Conservation (phyloP, 2,888 invertebrate genomes). For the Dicyrtomina minuta region DNA sequence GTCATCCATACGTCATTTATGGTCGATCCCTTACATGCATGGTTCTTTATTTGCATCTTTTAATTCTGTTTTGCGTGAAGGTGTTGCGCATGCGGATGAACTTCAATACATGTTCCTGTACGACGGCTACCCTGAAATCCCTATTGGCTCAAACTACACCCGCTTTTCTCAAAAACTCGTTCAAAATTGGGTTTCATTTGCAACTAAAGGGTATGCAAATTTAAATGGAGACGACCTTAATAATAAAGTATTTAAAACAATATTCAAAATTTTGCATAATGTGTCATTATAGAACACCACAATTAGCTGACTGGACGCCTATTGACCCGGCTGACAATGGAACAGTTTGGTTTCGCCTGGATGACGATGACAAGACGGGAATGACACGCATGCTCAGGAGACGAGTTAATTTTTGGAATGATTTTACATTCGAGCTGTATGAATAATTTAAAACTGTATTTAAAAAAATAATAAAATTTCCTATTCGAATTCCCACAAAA, state of each 20-base stretch:
- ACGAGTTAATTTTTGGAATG: conserved; percentile 17
- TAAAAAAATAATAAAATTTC: not conserved
- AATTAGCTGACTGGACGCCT: not conserved
- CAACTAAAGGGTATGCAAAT: conserved; percentile 14
- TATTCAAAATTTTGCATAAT: not conserved
- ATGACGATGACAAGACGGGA: conserved; percentile 13
- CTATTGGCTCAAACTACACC: conserved; percentile 7
- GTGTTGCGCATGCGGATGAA: conserved; percentile 26
- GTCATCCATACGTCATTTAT: no score
- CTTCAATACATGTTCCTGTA: conserved; percentile 31
- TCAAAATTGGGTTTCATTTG: conserved; percentile 27
- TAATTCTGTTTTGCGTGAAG: not conserved
- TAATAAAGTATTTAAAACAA: not conserved
- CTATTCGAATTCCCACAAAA: no score
- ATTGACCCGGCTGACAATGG: conserved; percentile 17
- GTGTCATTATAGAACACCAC: conserved; percentile 5
- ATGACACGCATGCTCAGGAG: not conserved
- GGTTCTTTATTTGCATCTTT: no score
- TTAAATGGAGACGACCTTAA: not conserved
- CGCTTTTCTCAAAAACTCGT: conserved; percentile 23
- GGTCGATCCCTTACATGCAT: no score
- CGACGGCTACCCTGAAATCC: conserved; percentile 32
- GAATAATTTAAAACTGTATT: not conserved
- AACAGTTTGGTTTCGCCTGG: conserved; percentile 22
- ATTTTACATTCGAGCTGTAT: conserved; percentile 5